Conservation (phyloP, 2,113 vertebrate species). For the Paradisaea rubra region DNA sequence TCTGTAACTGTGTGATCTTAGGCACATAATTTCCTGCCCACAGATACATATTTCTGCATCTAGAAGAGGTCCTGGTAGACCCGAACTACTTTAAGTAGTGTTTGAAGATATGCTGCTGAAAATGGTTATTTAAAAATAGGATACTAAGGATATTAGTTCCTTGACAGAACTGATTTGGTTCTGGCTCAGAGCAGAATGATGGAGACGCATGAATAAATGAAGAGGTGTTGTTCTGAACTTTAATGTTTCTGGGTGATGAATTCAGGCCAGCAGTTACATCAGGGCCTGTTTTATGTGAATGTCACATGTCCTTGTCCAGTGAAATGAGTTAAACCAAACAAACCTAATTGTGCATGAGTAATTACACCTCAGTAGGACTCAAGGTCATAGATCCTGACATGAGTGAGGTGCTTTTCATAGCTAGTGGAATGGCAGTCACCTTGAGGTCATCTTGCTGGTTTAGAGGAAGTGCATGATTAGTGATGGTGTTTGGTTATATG, state of each 20-base stretch:
- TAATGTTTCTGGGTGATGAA: background rate
- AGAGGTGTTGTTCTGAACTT: background rate
- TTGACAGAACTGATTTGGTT: background rate
- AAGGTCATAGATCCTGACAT: background rate
- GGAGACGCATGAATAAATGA: background rate
- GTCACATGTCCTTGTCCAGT: background rate
- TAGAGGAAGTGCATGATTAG: background rate
- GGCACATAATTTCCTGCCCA: background rate
- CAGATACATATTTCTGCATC: background rate
- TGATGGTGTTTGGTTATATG: background rate
- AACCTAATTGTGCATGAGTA: background rate
- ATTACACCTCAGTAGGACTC: background rate
- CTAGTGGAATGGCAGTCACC: background rate
- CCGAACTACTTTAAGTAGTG: background rate
- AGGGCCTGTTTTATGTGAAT: background rate
- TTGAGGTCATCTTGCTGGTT: background rate
- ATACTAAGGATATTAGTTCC: background rate
- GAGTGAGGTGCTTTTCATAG: background rate
- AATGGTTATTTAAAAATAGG: background rate
- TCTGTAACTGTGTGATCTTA: background rate
- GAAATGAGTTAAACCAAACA: background rate
- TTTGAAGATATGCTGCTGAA: background rate
- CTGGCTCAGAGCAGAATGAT: background rate
- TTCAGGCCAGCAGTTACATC: background rate
- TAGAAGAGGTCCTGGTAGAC: background rate